Evolutionary conservation across 2,113 vertebrate species (phyloP), one percentile per base, ranked within the genome.

Genomic region (Gallinago media): DNA sequence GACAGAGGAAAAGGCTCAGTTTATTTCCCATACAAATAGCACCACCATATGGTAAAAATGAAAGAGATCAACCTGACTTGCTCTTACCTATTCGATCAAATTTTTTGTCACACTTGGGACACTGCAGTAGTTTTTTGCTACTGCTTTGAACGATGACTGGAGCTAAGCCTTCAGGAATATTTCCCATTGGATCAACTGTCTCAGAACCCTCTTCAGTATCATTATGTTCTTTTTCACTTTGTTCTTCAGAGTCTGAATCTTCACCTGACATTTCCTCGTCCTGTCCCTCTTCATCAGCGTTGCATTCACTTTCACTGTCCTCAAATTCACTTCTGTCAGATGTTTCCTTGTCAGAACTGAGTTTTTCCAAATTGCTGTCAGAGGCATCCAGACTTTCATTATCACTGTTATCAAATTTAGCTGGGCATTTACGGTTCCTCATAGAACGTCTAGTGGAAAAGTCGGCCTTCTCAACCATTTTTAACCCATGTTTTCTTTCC

Each of bases 41-140:
- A 88, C 15, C 68, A 88, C 47, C 79, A 19, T 2, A 58, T 3
- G 31, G 73, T 29, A 77, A 62, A 81, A 71, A 36, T 5, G 18
- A 85, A 82, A 1, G 0, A 82, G 17, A 78, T 47, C 34, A 83
- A 79, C 32, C 70, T 63, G 49, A 84, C 49, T 71, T 17, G 3
- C 49, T 93, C 98, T 97, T 98, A 99, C 99, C 99, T 99, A 99
- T 98, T 31, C 99, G 99, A 97, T 99, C 99, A 98, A 99, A 99
- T 22, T 98, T 99, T 97, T 99, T 99, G 83, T 99, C 99, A 97
- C 99, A 99, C 90, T 99, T 99, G 79, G 99, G 99, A 89, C 99
- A 99, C 66, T 99, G 98, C 83, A 99, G 97, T 8, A 97, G 98
- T 94, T 99, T 99, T 97, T 99, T 99, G 98, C 97, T 99, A 92